These are phyloP conservation scores for Apostichopus parvimensis DNA, from an alignment of 35 echinoderm and acorn worm species.

Conservation along the genomic window DNA sequence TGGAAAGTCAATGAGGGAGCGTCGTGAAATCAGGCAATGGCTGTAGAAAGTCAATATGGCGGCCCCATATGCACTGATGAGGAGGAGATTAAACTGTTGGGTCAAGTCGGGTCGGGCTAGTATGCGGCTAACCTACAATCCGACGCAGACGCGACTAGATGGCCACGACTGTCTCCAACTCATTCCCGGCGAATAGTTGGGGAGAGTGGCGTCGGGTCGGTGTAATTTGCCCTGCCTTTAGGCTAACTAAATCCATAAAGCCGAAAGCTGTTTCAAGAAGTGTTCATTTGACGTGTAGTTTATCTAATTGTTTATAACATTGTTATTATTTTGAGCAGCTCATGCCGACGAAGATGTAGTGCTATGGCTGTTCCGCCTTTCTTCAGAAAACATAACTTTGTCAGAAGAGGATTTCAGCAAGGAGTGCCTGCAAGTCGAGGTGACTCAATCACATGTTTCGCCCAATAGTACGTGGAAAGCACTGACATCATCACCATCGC, in stretches of 20 bases:
- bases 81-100: background rate
- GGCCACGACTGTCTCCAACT: no score
- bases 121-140: background rate
- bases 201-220: no score
- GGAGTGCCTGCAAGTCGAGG: background rate
- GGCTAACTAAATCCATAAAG: background rate
- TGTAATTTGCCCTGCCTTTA: no score
- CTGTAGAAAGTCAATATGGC: no score
- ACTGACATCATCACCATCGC: background rate
- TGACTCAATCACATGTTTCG: background rate
- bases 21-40: no score
- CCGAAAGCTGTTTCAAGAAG: background rate
- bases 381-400: background rate
- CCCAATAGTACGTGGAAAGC: background rate
- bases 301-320: background rate
- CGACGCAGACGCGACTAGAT: no score
- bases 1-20: no score
- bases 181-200: no score
- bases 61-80: no score
- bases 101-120: background rate
- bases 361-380: conserved; percentile 17
- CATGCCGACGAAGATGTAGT: background rate
- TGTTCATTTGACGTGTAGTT: background rate
- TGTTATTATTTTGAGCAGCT: background rate
- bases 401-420: background rate